Conservation (phyloP, 2,888 invertebrate genomes). For the Acheta domesticus region DNA sequence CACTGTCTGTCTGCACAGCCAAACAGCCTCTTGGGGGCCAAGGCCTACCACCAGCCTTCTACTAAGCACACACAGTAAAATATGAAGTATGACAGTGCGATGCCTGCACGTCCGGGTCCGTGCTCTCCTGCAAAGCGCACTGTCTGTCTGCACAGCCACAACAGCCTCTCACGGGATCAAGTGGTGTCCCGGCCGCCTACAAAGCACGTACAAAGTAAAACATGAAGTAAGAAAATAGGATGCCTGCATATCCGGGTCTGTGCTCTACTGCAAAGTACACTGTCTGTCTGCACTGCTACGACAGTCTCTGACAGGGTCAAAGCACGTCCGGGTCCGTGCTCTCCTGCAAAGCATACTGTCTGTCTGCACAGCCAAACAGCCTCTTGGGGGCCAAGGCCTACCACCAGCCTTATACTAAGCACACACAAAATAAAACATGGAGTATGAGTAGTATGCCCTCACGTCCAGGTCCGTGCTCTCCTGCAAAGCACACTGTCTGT, state of each 20-base stretch:
- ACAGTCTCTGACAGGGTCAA: too few relatives aligned
- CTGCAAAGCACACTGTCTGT: slow-evolving; percentile 50
- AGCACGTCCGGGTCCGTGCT: slow-evolving; percentile 63
- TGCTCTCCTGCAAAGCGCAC: slow-evolving; percentile 55
- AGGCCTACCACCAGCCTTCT: slow-evolving; percentile 49
- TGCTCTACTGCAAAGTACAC: slow-evolving; percentile 37
- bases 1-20: too few relatives aligned
- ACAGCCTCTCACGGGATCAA: too few relatives aligned
- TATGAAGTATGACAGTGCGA: slow-evolving; percentile 52
- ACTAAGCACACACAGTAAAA: slow-evolving; percentile 35
- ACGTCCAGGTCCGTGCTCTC: slow-evolving; percentile 63
- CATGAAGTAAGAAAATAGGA: slow-evolving; percentile 55
- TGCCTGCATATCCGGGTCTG: slow-evolving; percentile 45
- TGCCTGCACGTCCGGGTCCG: slow-evolving; percentile 59
- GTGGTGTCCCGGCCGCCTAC: too few relatives aligned
- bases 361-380: too few relatives aligned
- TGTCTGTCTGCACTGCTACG: slow-evolving; percentile 61
- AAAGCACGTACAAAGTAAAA: too few relatives aligned
- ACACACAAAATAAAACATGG: too few relatives aligned
- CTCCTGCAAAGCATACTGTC: slow-evolving; percentile 50
- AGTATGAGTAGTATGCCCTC: slow-evolving; percentile 52
- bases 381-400: too few relatives aligned
- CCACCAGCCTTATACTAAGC: slow-evolving; percentile 50
- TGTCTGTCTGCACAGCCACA: too few relatives aligned
- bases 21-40: too few relatives aligned